A percentile compares a stretch with the other conserved stretches of the same genome.
Evolutionary conservation across 2,113 vertebrate genomes (phyloP).

Genomic region (Hemichromis elongatus): DNA sequence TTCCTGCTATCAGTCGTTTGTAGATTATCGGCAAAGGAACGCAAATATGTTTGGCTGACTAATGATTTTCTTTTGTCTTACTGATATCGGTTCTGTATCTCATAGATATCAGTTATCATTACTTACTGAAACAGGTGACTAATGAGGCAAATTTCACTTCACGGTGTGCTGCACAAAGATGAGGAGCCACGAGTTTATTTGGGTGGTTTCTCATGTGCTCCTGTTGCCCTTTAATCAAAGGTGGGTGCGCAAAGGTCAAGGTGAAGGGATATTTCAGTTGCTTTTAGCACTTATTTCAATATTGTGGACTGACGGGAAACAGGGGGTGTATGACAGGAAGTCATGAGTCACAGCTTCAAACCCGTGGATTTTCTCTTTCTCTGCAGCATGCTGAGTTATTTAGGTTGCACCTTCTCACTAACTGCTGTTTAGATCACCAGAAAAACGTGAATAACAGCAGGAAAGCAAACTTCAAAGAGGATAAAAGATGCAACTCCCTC

Average conservation of each 20-base stretch:
- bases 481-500: not conserved
- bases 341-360: conserved; percentile 10
- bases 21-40: not conserved
- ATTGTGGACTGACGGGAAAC: not conserved
- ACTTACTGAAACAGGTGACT: conserved; percentile 5
- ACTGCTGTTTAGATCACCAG: not conserved
- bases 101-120: not conserved
- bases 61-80: not conserved
- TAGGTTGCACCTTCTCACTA: not conserved
- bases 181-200: not conserved
- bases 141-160: not conserved
- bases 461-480: not conserved
- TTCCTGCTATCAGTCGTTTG: not conserved
- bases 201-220: not conserved
- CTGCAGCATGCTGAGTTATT: not conserved
- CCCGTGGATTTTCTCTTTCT: not conserved
- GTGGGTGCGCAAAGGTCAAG: not conserved
- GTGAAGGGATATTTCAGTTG: not conserved
- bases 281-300: not conserved
- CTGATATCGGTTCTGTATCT: not conserved
- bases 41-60: not conserved
- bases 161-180: not conserved
- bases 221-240: not conserved
- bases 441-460: not conserved
- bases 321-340: not conserved